Base-by-base conservation (phyloP, 2,113 vertebrate genomes). In the Mungos mungo region DNA sequence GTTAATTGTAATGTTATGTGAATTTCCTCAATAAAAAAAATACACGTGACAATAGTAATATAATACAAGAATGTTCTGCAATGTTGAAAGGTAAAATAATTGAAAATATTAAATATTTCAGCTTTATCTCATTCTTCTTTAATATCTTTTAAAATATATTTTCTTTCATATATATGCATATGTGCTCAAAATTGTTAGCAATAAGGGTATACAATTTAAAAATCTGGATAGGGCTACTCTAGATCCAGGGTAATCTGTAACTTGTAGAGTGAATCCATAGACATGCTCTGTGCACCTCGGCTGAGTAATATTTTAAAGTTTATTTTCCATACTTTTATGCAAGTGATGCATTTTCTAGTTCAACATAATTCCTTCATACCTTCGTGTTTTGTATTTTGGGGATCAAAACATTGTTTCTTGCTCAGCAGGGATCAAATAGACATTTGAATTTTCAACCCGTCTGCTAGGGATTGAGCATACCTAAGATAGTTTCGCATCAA, bases 291-390 rank as follows among this genome's bases (percentile, higher is more conserved):
- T n/a, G 47, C 14, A 11, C 25, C 16, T 54, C 79, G 38, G 45
- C 50, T 60, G 19, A 88, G 77, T 63, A 54, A 77, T 72, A 96
- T 83, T 90, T 66, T 35, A 25, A 69, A n/a, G n/a, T 63, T 93
- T 23, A 72, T 41, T 83, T 77, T 77, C 38, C 35, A 5, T 12
- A 47, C 19, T 74, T 81, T 66, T 41, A 8, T n/a, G 35, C 18
- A 63, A 57, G 3, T 52, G 27, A 31, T 23, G 5, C 16, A 80
- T 77, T 50, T 95, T 77, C 76, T n/a, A 80, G 7, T 47, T 57
- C 16, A 23, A 65, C n/a, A 66, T 13, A 8, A 16, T 18, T 45
- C 60, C 71, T 92, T 66, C 47, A 38, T 16, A 47, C 6, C 8
- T 25, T 38, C 35, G 35, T 3, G 23, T 68, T 89, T 66, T 35